Base-by-base conservation (phyloP, 1,140 invertebrate species). In the Heliconius himera region DNA sequence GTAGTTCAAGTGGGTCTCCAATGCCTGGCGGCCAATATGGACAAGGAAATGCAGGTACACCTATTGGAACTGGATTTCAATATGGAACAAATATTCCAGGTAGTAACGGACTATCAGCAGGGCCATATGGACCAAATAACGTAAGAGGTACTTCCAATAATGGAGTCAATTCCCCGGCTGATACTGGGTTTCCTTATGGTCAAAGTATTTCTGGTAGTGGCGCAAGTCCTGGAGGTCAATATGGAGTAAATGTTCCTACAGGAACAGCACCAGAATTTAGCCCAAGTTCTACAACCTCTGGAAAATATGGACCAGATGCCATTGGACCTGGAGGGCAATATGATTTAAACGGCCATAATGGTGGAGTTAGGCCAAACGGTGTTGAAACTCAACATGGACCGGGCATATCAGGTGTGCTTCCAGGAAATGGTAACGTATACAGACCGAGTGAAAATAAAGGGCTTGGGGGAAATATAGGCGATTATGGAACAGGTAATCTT, bases 21-120 rank as follows among this genome's bases (percentile, higher is more conserved):
- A n/a, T n/a, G 38, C 36, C 79, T 16, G 51, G 49, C 54, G 79
- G 77, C n/a, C 76, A 73, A 80, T 76, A 75, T 70, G 41, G 33
- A 70, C 56, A 56, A 29, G 46, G 51, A 60, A 70, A n/a, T 36
- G 16, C 71, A 77, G 70, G 51, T 29, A 72, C 60, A 18, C 5
- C 38, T 66, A 29, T 49, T 22, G 75, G 22, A n/a, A 18, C 78
- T n/a, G 71, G 51, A 51, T 77, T 70, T n/a, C 77, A 78, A 71
- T 79, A 77, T 56, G 73, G 71, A 73, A 72, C 49, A 66, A 66
- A 66, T 29, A 13, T 29, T 26, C 60, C 26, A 33, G 76, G 54
- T 49, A 49, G n/a, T 16, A 1, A 38, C 16, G 70, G 33, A 33
- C 41, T 51, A 2, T 41, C 76, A 4, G 18, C n/a, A 41, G 70